Percentiles rank a stretch among this genome's conserved stretches.
Evolutionary conservation across 2,113 vertebrate genomes (phyloP).

Genomic region (Epinephelus fuscoguttatus): DNA sequence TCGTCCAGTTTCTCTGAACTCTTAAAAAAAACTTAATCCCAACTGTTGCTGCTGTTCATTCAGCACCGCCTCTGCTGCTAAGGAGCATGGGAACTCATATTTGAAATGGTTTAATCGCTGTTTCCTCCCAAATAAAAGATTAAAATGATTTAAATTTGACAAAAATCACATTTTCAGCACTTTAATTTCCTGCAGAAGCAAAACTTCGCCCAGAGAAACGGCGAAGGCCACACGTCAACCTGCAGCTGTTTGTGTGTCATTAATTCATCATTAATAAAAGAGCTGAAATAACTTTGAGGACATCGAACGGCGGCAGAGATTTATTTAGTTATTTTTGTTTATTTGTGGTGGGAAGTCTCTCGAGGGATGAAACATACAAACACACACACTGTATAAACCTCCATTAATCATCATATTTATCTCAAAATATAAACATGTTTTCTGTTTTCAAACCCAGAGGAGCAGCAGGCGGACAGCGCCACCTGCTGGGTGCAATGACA

Average conservation of each 20-base stretch:
- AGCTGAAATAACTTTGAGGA: constrained; percentile 9
- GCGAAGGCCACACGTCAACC: too few relatives aligned
- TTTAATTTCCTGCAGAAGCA: background rate
- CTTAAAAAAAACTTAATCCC: constrained; percentile 20
- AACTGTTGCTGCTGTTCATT: constrained; percentile 32
- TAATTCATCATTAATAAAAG: constrained; percentile 9
- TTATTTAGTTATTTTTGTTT: background rate
- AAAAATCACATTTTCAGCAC: constrained; percentile 23
- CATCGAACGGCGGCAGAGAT: background rate
- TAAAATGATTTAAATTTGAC: constrained; percentile 4
- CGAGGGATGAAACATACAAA: background rate
- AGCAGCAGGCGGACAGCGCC: background rate
- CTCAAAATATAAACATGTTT: background rate
- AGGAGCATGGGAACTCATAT: constrained; percentile 68
- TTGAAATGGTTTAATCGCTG: constrained; percentile 50
- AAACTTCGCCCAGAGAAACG: background rate
- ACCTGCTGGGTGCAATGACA: constrained; percentile 14
- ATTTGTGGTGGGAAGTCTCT: background rate
- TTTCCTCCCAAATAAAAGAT: constrained; percentile 63
- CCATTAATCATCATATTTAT: constrained; percentile 20
- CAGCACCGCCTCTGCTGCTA: constrained; percentile 53
- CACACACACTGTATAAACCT: constrained; percentile 1
- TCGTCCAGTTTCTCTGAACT: constrained; percentile 39
- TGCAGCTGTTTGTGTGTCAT: constrained; percentile 1
- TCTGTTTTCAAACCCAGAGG: background rate